Evolutionary conservation across 1,140 invertebrate species (phyloP), one percentile per base, ranked within the genome.

Genomic region (Pogonomyrmex barbatus): DNA sequence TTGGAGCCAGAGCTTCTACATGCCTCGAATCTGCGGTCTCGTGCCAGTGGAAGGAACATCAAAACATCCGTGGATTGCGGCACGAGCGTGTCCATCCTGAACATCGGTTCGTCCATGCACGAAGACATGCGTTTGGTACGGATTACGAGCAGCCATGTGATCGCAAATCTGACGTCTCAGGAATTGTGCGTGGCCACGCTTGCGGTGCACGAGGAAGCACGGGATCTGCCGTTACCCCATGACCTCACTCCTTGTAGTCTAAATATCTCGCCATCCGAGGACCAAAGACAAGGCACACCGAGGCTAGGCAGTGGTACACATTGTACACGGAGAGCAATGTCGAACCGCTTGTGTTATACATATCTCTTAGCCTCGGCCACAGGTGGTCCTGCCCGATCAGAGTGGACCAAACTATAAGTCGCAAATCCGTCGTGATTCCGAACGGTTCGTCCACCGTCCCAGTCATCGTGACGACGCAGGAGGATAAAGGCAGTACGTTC

Each of bases 1-100:
- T 83, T 96, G 95, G 95, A 95, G 93, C 87, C 95, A 96, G 86
- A 95, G 95, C 77, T 96, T 97, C 91, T 96, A 96, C 84, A 96
- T 96, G 95, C 96, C 96, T 5, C 94, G 94, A 86, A 96, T 96
- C 47, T 94, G 95, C 67, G 96, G 96, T 30, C 92, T 96, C 0
- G 95, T 96, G 75, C 96, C 96, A 17, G 89, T 95, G 17, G 94
- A 95, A 39, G 96, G 96, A 2, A 94, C 76, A 93, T 96, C n/a
- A 95, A 95, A 91, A 94, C 94, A 0, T 92, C 88, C 3, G 93
- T 96, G 4, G 95, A 96, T 84, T 96, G 95, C 82, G 93, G 93
- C 30, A 90, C 90, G 2, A 94, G 95, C 85, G 94, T 95, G 12
- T 94, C 94, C 68, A 95, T 95, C 65, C 89, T 96, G 56, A 96